Base-by-base conservation (phyloP, 2,797 vertebrate genomes). In the Eospalax fontanierii region DNA sequence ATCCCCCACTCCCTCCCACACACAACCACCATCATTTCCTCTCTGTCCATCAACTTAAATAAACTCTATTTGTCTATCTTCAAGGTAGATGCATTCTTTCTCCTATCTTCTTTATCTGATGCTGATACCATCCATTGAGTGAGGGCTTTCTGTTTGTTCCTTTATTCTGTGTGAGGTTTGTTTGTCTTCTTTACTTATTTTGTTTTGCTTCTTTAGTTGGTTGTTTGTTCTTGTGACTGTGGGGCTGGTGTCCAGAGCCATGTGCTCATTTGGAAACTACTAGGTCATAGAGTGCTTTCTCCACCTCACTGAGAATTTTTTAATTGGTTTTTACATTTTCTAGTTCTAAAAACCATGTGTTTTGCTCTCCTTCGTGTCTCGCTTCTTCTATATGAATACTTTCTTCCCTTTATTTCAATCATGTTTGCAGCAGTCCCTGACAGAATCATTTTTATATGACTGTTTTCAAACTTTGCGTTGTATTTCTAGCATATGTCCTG, bases 381-480 rank as follows among this genome's bases (percentile, higher is more conserved):
- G 57, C 24, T 46, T n/a, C 33, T 89, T 35, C 28, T 65, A 24
- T 75, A 33, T 7, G 19, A 4, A 75, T 59, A 11, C 11, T 65
- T 93, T 6, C 79, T 90, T 80, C 76, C 12, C 54, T 81, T 91
- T 76, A 59, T 76, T 73, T 46, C 43, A 66, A 90, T 28, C 18
- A 54, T 35, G 4, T 81, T 80, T 76, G 10, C 75, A 40, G 86
- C 78, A 50, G 86, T 73, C 90, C 12, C 30, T 73, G 6, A 12
- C 0, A 8, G 2, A 76, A 76, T n/a, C 9, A 30, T 33, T 81
- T 94, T 81, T 73, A 73, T 71, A 43, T 9, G 12, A 5, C 59
- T 85, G 0, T 50, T 91, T 89, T 78, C 71, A 83, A 74, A 61
- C 6, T 11, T 75, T 21, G 14, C 46, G 28, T 85, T 65, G 66